Base-by-base conservation (phyloP, 1,140 invertebrate species). In the Tetramorium simillimum region DNA sequence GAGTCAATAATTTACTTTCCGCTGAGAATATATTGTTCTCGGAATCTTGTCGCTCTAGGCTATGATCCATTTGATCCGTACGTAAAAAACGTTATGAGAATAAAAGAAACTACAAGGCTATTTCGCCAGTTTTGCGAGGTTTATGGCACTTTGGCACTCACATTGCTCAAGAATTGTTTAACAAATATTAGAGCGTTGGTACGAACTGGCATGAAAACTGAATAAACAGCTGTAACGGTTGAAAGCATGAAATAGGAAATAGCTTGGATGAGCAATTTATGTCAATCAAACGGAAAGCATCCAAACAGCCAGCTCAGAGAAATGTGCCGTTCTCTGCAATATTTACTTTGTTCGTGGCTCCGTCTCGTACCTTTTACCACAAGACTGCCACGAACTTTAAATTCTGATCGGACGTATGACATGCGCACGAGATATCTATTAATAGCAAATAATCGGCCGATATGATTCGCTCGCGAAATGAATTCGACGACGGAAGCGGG, bases 211-310 rank as follows among this genome's bases (percentile, higher is more conserved):
- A 84, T 84, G 43, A 75, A 84, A 84, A 84, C 69, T 75, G 69
- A 73, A 84, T 84, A 84, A 84, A 84, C 80, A 82, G 40, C 28
- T 49, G 69, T 53, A 60, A 84, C 53, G 69, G 53, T 40, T 84
- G 80, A 84, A 84, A 75, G 69, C 80, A 84, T 84, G 80, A 84
- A 84, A 84, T 84, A 46, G 80, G 69, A 84, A 84, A 84, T 51
- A 84, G 80, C 40, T 73, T 84, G 80, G 69, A 84, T 84, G 80
- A 84, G 80, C 80, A 84, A 84, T 84, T 84, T 84, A 69, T 84
- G 80, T 84, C 80, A 84, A 84, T 84, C 80, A 84, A 84, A 84
- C 80, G 40, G 28, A 21, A 84, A 73, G 80, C 80, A 84, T 33
- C 69, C 80, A 73, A 84, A 75, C 80, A 60, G 56, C 53, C 43